Conservation (phyloP, 1,140 invertebrate genomes). For the Dendrolimus punctatus region DNA sequence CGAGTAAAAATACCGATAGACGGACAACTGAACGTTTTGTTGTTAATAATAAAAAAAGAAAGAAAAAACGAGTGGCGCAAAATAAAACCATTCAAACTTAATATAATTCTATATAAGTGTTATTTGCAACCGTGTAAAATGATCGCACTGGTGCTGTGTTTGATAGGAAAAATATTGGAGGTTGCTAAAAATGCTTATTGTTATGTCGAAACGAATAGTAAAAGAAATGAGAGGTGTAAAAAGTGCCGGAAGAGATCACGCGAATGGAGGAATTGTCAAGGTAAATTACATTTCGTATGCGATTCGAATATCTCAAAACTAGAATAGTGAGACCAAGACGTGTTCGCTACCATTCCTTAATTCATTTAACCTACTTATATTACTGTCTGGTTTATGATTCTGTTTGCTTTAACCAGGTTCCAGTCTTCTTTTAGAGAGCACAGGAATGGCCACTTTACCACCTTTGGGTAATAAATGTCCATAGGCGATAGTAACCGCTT, state of each 20-base stretch:
- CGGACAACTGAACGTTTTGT: constrained; percentile 19
- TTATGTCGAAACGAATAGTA: constrained; percentile 8
- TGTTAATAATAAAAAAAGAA: constrained; percentile 38
- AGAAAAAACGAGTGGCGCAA: constrained; percentile 26
- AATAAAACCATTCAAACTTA: constrained; percentile 15
- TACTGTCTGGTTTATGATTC: too few species aligned
- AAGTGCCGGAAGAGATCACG: constrained; percentile 22
- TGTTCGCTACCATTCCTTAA: too few species aligned
- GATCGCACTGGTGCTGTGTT: constrained; percentile 47
- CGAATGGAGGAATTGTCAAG: constrained; percentile 18
- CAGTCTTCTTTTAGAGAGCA: too few species aligned
- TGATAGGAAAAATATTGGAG: constrained; percentile 43
- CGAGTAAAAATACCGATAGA: constrained; percentile 8
- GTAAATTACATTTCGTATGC: constrained; percentile 6
- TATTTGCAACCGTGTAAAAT: constrained; percentile 22
- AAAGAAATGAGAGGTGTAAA: constrained; percentile 7
- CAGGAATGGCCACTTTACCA: too few species aligned
- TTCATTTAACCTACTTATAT: too few species aligned
- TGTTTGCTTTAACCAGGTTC: too few species aligned
- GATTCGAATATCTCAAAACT: too few species aligned
- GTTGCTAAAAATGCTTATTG: constrained; percentile 29
- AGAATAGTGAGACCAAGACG: too few species aligned
- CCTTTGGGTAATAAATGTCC: too few species aligned
- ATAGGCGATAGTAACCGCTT: too few species aligned
- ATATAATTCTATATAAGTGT: constrained; percentile 10